Conservation (phyloP, 2,113 vertebrate species). For the Megaceryle torquata region DNA sequence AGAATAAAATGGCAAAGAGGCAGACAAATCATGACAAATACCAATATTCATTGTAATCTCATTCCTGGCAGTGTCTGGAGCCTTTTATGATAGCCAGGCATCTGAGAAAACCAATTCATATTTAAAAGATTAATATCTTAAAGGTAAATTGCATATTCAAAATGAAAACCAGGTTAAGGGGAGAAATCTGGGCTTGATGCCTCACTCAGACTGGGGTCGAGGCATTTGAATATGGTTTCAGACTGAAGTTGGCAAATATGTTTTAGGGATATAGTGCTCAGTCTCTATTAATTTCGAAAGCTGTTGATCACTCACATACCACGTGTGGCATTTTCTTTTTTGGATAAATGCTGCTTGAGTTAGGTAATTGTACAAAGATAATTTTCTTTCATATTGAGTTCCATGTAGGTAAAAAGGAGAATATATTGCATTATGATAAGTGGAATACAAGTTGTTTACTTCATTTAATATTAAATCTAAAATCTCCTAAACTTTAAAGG, state of each 20-base stretch:
- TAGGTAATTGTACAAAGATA: not conserved
- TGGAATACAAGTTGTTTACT: not conserved
- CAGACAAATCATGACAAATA: conserved; percentile 70
- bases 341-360: not conserved
- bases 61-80: conserved; percentile 71
- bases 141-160: conserved; percentile 20
- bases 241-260: not conserved
- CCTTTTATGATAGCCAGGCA: conserved; percentile 67
- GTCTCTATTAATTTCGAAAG: not conserved
- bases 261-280: not conserved
- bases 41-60: conserved; percentile 69
- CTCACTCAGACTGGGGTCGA: not conserved
- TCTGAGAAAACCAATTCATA: conserved; percentile 70
- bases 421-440: not conserved
- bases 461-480: not conserved
- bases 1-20: conserved; percentile 41
- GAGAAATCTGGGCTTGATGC: conserved; percentile 8
- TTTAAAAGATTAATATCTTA: conserved; percentile 61
- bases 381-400: not conserved
- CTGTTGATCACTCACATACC: not conserved
- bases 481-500: not conserved
- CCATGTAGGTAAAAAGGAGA: not conserved
- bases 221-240: not conserved
- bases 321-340: not conserved
- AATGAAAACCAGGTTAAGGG: conserved; percentile 22